Evolutionary conservation across 2,888 invertebrate species (phyloP).

Genomic region (Ectemnius cavifrons): DNA sequence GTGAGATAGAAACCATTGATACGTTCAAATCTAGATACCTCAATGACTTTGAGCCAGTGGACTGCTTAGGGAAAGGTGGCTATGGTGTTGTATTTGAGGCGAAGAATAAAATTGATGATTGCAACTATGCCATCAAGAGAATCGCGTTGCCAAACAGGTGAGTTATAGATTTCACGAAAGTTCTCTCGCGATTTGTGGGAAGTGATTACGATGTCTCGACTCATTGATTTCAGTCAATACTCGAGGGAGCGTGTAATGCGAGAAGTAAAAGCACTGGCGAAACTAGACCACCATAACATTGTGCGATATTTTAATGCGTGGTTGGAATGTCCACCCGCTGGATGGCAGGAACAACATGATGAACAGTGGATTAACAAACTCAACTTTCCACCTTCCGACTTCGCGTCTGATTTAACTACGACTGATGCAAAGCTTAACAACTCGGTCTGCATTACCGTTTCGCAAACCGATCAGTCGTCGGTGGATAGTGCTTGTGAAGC

Average conservation of each 20-base stretch:
- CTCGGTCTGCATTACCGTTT: constrained; percentile 67
- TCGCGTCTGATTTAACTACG: constrained; percentile 61
- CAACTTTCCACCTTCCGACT: constrained; percentile 64
- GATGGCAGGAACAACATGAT: constrained; percentile 92
- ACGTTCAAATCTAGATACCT: constrained; percentile 83
- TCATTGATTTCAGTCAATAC: constrained; percentile 81
- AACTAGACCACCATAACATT: constrained; percentile 96
- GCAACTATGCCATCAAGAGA: constrained; percentile 96
- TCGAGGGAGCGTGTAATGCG: constrained; percentile 93
- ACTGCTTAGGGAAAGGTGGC: constrained; percentile 92
- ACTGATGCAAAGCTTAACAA: constrained; percentile 59
- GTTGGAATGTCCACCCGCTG: constrained; percentile 94
- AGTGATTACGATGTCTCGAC: not conserved
- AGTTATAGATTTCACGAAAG: constrained; percentile 3
- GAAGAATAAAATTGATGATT: constrained; percentile 95
- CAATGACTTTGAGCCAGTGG: constrained; percentile 90
- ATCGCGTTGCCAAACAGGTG: constrained; percentile 90
- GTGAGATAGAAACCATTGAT: constrained; percentile 61
- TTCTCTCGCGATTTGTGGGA: not conserved
- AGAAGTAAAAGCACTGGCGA: constrained; percentile 96
- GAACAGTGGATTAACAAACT: constrained; percentile 79
- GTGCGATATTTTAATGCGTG: constrained; percentile 98
- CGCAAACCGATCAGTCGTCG: constrained; percentile 67
- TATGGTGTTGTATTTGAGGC: constrained; percentile 98
- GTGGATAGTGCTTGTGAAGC: constrained; percentile 72